Evolutionary conservation across 1,140 invertebrate species (phyloP).

Genomic region (Drosophila lini): DNA sequence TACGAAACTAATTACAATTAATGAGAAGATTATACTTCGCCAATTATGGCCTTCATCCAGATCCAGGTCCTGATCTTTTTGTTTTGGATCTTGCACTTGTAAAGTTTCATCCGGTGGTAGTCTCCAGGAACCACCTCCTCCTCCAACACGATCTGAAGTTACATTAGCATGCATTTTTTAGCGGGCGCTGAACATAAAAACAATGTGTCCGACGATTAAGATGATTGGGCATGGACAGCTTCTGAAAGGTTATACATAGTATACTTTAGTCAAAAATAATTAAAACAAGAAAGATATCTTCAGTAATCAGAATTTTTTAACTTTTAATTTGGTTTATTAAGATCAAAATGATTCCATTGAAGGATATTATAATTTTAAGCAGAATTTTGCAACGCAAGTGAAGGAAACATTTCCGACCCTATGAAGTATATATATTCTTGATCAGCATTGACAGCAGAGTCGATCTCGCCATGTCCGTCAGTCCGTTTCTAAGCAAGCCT

Average conservation of each 20-base stretch:
- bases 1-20: slow-evolving; percentile 93
- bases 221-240: background rate
- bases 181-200: background rate
- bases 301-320: background rate
- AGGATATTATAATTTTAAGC: too few relatives aligned
- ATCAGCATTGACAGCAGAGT: too few relatives aligned
- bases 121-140: slow-evolving; percentile 90
- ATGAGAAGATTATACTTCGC: slow-evolving; percentile 92
- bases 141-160: slow-evolving; percentile 89
- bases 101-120: slow-evolving; percentile 94
- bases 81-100: slow-evolving; percentile 93
- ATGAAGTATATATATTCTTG: too few relatives aligned
- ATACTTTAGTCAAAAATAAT: background rate
- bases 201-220: background rate
- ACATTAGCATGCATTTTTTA: slow-evolving; percentile 91
- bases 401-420: too few relatives aligned
- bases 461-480: too few relatives aligned
- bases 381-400: too few relatives aligned
- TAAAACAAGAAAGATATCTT: background rate
- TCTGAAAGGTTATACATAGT: background rate
- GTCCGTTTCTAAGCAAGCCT: too few relatives aligned
- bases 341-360: too few relatives aligned
- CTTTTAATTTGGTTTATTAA: too few relatives aligned
- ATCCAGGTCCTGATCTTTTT: slow-evolving; percentile 88
- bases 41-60: slow-evolving; percentile 93